Evolutionary conservation across 2,888 invertebrate species (phyloP).

Genomic region (Zeuzera pyrina): DNA sequence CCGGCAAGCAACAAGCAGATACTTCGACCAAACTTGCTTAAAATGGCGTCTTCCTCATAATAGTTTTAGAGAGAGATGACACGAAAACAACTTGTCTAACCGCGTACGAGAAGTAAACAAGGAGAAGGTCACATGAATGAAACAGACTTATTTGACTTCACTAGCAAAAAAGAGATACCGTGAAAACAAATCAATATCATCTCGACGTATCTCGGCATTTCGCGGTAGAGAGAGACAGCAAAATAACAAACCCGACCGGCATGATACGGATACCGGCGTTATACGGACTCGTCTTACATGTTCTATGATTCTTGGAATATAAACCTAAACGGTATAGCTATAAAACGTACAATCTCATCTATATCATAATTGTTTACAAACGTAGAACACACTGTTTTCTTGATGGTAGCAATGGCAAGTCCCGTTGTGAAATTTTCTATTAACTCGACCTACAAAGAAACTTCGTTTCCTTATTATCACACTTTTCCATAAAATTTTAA

Average conservation of each 20-base stretch:
- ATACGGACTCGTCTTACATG: slow-evolving; percentile 43
- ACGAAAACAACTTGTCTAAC: slow-evolving; percentile 63
- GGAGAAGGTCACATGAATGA: slow-evolving; percentile 60
- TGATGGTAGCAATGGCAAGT: slow-evolving; percentile 28
- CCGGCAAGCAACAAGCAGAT: too few relatives aligned
- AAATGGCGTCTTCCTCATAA: slow-evolving; percentile 45
- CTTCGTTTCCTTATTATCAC: too few relatives aligned
- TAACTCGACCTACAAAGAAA: neutral
- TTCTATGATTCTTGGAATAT: slow-evolving; percentile 23
- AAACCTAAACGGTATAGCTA: slow-evolving; percentile 22
- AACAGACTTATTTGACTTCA: slow-evolving; percentile 42
- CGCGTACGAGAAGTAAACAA: slow-evolving; percentile 54
- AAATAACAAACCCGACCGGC: slow-evolving; percentile 72
- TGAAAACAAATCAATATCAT: slow-evolving; percentile 74
- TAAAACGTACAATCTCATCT: slow-evolving; percentile 21
- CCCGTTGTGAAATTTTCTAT: slow-evolving; percentile 32
- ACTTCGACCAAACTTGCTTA: too few relatives aligned
- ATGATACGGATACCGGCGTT: too few relatives aligned
- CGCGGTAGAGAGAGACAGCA: slow-evolving; percentile 59
- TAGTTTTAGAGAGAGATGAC: slow-evolving; percentile 59
- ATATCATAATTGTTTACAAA: slow-evolving; percentile 28
- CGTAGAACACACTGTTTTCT: slow-evolving; percentile 24
- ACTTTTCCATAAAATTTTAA: neutral
- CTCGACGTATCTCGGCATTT: slow-evolving; percentile 55
- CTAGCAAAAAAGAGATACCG: slow-evolving; percentile 62